Evolutionary conservation across 1,140 invertebrate species (phyloP).

Genomic region (Anastrepha ludens): DNA sequence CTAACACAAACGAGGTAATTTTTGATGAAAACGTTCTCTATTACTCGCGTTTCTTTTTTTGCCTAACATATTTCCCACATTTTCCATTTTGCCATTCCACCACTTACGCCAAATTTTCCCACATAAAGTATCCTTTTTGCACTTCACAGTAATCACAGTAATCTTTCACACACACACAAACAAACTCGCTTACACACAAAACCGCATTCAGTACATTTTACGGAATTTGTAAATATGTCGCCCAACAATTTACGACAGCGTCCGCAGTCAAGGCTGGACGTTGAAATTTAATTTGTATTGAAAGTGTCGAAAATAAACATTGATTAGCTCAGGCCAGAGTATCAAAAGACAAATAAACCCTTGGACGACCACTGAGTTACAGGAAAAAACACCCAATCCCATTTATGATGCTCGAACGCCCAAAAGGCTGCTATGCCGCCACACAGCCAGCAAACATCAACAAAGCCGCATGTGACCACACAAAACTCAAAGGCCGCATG

Average conservation of each 20-base stretch:
- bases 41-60: no score
- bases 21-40: no score
- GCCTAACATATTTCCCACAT: no score
- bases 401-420: constrained; percentile 15
- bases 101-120: neutral
- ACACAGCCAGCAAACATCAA: neutral
- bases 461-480: neutral
- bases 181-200: neutral
- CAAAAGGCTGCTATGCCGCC: constrained; percentile 4
- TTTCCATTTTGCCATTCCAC: no score
- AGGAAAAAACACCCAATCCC: neutral
- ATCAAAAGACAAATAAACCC: neutral
- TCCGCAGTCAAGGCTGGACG: neutral
- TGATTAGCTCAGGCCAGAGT: neutral
- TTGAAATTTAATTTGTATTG: constrained; percentile 45
- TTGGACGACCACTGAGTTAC: neutral
- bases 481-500: neutral
- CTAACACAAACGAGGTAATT: no score
- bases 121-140: constrained; percentile 14
- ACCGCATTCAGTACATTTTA: neutral
- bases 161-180: neutral
- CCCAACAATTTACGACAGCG: neutral
- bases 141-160: neutral
- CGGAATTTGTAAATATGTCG: neutral
- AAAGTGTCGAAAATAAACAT: constrained; percentile 47